These are phyloP conservation scores for Hyperoplus immaculatus DNA, from an alignment of 2,797 vertebrate species.

Conservation along the genomic window DNA sequence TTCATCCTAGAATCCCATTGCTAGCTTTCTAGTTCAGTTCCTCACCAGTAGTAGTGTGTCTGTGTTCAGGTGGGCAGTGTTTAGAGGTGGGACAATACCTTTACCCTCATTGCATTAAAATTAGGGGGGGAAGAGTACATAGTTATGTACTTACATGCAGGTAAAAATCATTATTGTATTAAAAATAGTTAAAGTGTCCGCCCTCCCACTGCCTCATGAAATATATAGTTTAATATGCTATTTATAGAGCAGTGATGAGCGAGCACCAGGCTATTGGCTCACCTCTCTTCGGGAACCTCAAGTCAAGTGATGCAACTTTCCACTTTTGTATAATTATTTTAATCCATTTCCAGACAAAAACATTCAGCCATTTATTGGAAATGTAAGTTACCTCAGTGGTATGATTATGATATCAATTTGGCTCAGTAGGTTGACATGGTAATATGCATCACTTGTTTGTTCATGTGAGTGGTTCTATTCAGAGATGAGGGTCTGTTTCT, in stretches of 20 bases:
- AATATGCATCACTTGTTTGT: constrained; percentile 53
- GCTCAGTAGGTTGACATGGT: constrained; percentile 16
- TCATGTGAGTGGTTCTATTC: constrained; percentile 48
- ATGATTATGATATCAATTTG: constrained; percentile 8
- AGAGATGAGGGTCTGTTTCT: constrained; percentile 58
- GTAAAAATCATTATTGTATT: not conserved
- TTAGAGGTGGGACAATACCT: constrained; percentile 61
- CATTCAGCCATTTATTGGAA: not conserved
- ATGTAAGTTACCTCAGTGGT: not conserved
- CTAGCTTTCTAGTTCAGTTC: constrained; percentile 83
- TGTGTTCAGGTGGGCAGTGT: constrained; percentile 69
- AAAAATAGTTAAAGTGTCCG: not conserved
- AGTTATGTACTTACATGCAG: not conserved
- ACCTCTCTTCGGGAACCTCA: constrained; percentile 38
- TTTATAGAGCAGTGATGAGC: constrained; percentile 25
- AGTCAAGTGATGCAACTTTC: constrained; percentile 48
- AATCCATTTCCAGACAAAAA: not conserved
- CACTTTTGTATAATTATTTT: not conserved
- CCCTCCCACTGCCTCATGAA: not conserved
- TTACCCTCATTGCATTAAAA: constrained; percentile 27
- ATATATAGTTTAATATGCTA: not conserved
- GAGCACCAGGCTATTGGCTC: constrained; percentile 39
- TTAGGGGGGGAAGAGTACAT: not conserved
- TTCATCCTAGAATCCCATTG: constrained; percentile 64
- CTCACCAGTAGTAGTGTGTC: constrained; percentile 78